phyloP scores from a whole-genome alignment of 2,113 vertebrate species.

The Eulemur rufifrons region DNA sequence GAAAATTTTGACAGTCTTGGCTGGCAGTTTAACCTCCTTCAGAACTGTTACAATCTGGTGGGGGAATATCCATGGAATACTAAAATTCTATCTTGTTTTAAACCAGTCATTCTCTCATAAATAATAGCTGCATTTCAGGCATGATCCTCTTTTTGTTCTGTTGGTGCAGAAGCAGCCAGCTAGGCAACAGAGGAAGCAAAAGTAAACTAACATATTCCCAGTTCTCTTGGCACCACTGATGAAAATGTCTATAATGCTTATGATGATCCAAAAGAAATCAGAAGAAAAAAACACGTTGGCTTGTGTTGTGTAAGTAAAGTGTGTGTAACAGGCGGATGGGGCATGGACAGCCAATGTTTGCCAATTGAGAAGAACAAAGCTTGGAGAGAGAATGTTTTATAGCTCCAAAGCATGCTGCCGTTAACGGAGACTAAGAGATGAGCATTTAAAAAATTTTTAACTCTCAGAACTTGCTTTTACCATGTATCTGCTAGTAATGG shows the following conservation, averaged over 20 bases:
- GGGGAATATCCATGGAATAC: constrained; percentile 68
- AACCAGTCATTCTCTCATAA: constrained; percentile 75
- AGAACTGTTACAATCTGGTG: constrained; percentile 76
- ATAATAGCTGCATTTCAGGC: constrained; percentile 80
- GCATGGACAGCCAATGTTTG: background rate
- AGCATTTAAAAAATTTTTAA: constrained; percentile 54
- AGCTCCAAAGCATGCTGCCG: background rate
- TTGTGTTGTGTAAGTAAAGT: constrained; percentile 52
- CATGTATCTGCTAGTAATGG: constrained; percentile 54
- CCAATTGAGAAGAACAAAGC: constrained; percentile 40
- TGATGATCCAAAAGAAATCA: constrained; percentile 68
- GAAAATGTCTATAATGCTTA: constrained; percentile 69
- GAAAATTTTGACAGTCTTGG: constrained; percentile 79
- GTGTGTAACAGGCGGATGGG: constrained; percentile 28
- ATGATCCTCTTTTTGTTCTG: constrained; percentile 76
- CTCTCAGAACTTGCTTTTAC: constrained; percentile 41
- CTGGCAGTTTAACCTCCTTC: constrained; percentile 77
- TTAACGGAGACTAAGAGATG: constrained; percentile 35
- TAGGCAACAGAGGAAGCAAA: constrained; percentile 74
- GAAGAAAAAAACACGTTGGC: background rate
- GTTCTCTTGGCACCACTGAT: constrained; percentile 68
- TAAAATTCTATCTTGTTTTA: constrained; percentile 78
- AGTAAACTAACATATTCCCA: constrained; percentile 74
- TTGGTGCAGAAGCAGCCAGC: constrained; percentile 73
- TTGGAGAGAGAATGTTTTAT: background rate